Evolutionary conservation across 2,888 invertebrate genomes (phyloP).

Genomic region (Cephus rjabovi): DNA sequence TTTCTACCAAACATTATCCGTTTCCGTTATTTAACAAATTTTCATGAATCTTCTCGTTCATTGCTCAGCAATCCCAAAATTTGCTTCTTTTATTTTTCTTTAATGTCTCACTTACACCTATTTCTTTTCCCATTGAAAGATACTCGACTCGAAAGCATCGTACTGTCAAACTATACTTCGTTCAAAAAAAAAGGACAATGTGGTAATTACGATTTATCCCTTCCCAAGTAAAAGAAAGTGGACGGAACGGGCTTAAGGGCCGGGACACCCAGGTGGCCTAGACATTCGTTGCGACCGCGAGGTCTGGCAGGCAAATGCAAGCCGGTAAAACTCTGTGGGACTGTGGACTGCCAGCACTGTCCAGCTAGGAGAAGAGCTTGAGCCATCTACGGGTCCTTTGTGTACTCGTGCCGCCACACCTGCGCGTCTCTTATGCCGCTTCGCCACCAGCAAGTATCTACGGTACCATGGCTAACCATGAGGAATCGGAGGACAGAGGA

Average conservation of each 20-base stretch:
- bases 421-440: constrained; percentile 34
- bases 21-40: not conserved
- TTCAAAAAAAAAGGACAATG: not conserved
- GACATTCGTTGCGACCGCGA: constrained; percentile 23
- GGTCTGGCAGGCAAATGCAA: constrained; percentile 34
- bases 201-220: not conserved
- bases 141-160: not conserved
- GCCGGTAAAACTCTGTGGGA: constrained; percentile 14
- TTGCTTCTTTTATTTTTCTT: not conserved
- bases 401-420: constrained; percentile 51
- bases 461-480: constrained; percentile 10
- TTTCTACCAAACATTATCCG: not conserved
- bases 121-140: not conserved
- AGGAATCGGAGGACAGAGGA: constrained; percentile 19
- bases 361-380: constrained; percentile 40
- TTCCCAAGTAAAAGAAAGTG: not conserved
- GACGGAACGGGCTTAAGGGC: not conserved
- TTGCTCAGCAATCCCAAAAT: not conserved
- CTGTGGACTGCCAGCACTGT: constrained; percentile 24
- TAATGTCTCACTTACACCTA: not conserved
- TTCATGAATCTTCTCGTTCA: not conserved
- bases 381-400: constrained; percentile 49
- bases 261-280: constrained; percentile 37
- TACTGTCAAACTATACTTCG: not conserved
- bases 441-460: constrained; percentile 17